These are phyloP conservation scores for Myrmecophaga tridactyla DNA, from an alignment of 2,113 vertebrate genomes.

Conservation along the genomic window DNA sequence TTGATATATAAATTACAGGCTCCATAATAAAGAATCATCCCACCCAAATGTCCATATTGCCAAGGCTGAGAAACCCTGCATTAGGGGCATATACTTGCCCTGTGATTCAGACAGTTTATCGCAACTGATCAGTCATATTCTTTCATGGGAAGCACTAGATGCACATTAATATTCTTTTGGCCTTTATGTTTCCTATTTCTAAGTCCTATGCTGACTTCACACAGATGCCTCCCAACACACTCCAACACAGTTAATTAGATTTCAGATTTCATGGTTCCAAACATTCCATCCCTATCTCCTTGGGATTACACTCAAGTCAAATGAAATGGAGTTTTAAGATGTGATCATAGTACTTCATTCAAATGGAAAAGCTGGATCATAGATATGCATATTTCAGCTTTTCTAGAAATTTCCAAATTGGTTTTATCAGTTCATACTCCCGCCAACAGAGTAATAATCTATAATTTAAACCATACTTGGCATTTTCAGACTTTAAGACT, in stretches of 20 bases:
- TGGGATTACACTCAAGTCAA: background rate
- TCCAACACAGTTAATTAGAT: background rate
- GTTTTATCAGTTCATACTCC: background rate
- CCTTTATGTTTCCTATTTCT: background rate
- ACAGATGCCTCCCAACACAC: background rate
- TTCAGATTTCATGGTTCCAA: background rate
- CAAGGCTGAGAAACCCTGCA: background rate
- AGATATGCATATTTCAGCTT: background rate
- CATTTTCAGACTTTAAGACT: background rate
- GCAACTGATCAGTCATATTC: background rate
- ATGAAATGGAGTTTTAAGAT: background rate
- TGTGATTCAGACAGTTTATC: background rate
- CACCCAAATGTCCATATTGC: background rate
- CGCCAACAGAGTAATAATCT: background rate
- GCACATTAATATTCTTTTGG: background rate
- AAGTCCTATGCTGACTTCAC: background rate
- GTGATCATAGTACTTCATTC: background rate
- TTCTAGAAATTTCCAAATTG: background rate
- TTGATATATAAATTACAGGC: background rate
- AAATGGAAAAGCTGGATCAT: background rate
- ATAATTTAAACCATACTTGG: background rate
- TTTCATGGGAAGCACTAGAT: background rate
- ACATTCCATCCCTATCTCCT: background rate
- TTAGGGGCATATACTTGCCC: rapidly evolving
- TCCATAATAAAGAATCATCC: background rate